Conservation (phyloP, 1,140 invertebrate genomes). For the Geopemphigus sp. region DNA sequence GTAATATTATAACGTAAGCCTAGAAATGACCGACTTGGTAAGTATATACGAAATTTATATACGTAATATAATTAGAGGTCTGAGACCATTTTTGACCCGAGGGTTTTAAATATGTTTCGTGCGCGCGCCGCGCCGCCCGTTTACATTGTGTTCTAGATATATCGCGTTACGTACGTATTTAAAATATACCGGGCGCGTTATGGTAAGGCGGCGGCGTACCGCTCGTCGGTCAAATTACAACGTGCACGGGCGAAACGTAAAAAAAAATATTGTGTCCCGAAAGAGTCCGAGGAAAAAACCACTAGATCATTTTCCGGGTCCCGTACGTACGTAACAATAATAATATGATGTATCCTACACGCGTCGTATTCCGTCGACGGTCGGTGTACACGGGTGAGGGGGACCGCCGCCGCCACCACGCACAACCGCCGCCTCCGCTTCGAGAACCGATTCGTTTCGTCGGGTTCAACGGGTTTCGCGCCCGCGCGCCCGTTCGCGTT, state of each 20-base stretch:
- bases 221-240: conserved; percentile 24
- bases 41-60: background rate
- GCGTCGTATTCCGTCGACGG: no score
- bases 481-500: no score
- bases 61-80: conserved; percentile 26
- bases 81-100: conserved; percentile 12
- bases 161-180: background rate
- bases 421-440: background rate
- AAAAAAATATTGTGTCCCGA: conserved; percentile 8
- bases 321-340: no score
- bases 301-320: conserved; percentile 6
- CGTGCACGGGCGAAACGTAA: background rate
- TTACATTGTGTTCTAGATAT: conserved; percentile 25
- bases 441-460: background rate
- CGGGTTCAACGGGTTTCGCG: conserved; percentile 18
- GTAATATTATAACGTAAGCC: conserved; percentile 9
- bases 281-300: background rate
- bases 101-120: conserved; percentile 29
- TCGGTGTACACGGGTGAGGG: no score
- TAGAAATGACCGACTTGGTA: background rate
- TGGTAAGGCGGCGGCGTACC: conserved; percentile 2
- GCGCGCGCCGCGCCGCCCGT: background rate
- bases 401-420: no score
- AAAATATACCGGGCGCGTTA: background rate
- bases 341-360: no score